Evolutionary conservation across 2,888 invertebrate species (phyloP).

Genomic region (Tenthredo amoena): DNA sequence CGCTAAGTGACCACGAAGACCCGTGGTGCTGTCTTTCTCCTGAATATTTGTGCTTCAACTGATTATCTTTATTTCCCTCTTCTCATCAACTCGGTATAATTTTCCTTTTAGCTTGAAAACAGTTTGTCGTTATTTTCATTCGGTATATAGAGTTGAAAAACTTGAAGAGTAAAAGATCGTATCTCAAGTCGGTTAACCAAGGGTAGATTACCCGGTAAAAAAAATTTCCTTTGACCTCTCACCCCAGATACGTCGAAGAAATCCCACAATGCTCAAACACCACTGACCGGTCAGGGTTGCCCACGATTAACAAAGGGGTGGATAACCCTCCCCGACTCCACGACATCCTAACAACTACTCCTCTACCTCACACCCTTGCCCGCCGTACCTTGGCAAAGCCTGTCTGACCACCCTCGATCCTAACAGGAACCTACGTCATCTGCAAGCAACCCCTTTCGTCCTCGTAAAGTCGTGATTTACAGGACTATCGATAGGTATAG

Average conservation of each 20-base stretch:
- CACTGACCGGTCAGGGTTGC: slow-evolving; percentile 20
- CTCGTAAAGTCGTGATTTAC: slow-evolving; percentile 51
- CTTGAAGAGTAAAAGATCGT: not conserved
- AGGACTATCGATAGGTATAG: slow-evolving; percentile 43
- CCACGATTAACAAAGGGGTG: slow-evolving; percentile 49
- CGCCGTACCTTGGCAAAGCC: slow-evolving; percentile 3
- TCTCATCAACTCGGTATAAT: not conserved
- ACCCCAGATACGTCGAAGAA: not conserved
- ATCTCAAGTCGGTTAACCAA: slow-evolving; percentile 12
- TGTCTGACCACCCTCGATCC: slow-evolving; percentile 34
- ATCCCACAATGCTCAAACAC: slow-evolving; percentile 15
- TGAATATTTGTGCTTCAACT: not conserved
- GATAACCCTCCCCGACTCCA: slow-evolving; percentile 19
- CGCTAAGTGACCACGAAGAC: not conserved
- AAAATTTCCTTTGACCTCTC: slow-evolving; percentile 22
- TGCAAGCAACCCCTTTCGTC: slow-evolving; percentile 47
- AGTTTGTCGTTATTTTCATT: not conserved
- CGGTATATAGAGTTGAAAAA: not conserved
- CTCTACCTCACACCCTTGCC: not conserved
- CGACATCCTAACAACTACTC: slow-evolving; percentile 30
- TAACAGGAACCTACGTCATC: slow-evolving; percentile 49
- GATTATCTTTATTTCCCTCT: not conserved
- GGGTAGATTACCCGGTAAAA: not conserved
- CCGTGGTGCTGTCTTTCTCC: not conserved
- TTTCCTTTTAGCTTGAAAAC: not conserved